Evolutionary conservation across 2,888 invertebrate species (phyloP).

Genomic region (Rotaria socialis): DNA sequence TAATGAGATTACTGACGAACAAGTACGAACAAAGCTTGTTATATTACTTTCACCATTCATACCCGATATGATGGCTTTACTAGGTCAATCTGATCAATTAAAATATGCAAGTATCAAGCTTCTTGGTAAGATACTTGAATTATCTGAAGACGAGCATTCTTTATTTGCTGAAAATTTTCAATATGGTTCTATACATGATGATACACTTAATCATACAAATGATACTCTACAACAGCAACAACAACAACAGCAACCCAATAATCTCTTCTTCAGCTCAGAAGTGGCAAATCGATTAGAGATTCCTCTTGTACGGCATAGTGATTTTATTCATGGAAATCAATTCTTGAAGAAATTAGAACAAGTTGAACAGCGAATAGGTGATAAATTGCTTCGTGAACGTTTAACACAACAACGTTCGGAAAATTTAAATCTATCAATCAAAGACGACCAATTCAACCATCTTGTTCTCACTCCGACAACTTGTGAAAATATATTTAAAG

Average conservation of each 20-base stretch:
- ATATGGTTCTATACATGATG: neutral
- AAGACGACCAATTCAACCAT: no score
- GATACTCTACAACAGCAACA: neutral
- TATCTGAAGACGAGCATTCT: neutral
- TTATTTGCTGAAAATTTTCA: neutral
- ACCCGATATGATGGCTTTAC: neutral
- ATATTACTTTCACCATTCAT: neutral
- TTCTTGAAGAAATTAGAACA: neutral
- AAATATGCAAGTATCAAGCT: neutral
- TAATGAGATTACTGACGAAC: neutral
- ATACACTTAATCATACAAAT: neutral
- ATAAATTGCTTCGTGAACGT: neutral
- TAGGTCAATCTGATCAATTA: neutral
- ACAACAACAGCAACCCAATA: no score
- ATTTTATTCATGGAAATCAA: neutral
- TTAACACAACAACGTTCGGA: neutral
- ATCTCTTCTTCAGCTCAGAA: conserved; percentile 16
- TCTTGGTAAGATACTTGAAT: neutral
- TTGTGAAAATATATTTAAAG: neutral
- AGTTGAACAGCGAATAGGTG: neutral
- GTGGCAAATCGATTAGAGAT: neutral
- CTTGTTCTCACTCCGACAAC: neutral
- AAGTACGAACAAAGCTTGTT: neutral
- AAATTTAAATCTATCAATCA: no score
- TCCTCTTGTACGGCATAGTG: neutral